Percentiles rank a stretch among this genome's conserved stretches.
These are phyloP conservation scores for Noctua comes DNA, from an alignment of 2,888 invertebrate species.

Conservation along the genomic window DNA sequence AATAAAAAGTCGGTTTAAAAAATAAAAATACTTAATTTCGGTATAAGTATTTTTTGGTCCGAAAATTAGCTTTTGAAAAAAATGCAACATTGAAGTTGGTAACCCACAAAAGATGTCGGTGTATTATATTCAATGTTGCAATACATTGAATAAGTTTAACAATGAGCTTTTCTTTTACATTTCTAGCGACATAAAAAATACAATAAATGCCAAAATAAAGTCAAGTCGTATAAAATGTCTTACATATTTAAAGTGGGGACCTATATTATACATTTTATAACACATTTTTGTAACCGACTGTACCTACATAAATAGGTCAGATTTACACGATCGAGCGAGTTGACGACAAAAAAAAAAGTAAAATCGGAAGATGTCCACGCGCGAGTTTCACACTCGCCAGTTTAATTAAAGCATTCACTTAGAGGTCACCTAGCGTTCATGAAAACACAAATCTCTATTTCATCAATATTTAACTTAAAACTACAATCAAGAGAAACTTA, in stretches of 20 bases:
- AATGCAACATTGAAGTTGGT: background rate
- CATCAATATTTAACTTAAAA: background rate
- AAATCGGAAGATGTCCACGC: no score
- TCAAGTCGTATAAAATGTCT: no score
- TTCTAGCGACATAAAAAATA: background rate
- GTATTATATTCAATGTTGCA: background rate
- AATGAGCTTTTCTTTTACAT: background rate
- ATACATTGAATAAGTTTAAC: background rate
- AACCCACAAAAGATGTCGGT: background rate
- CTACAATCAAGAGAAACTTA: background rate
- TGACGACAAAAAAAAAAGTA: no score
- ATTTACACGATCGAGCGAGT: no score
- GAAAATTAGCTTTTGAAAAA: background rate
- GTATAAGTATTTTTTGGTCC: background rate
- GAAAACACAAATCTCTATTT: background rate
- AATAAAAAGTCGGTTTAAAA: slow-evolving; percentile 9
- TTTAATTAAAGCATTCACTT: background rate
- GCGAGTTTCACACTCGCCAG: no score
- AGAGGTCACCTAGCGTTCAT: background rate
- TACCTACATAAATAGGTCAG: no score
- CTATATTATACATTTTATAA: no score
- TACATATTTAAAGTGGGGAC: no score
- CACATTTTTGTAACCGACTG: no score
- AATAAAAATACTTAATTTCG: background rate
- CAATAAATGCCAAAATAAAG: background rate